Percentiles rank a stretch among this genome's conserved stretches.
phyloP scores from a whole-genome alignment of 2,113 vertebrate genomes.

The Dicerorhinus sumatrensis region DNA sequence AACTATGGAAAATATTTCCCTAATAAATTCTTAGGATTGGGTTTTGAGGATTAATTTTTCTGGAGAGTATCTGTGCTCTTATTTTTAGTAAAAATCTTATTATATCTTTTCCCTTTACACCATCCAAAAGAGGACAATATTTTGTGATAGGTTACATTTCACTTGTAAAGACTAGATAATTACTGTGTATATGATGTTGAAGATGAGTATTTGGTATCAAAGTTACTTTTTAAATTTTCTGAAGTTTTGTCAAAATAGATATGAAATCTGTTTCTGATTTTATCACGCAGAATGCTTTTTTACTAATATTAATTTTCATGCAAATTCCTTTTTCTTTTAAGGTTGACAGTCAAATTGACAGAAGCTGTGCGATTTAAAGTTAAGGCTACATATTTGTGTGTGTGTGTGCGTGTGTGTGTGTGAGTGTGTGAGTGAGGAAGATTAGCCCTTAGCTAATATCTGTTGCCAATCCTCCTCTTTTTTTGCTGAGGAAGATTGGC shows the following conservation, averaged over 20 bases:
- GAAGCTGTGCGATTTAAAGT: conserved; percentile 30
- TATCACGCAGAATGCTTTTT: conserved; percentile 27
- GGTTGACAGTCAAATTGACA: conserved; percentile 46
- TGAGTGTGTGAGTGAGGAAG: too few relatives aligned
- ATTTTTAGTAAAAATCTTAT: neutral
- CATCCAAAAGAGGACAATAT: neutral
- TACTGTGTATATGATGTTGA: neutral
- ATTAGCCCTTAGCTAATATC: too few relatives aligned
- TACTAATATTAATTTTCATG: conserved; percentile 40
- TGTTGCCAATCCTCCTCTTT: too few relatives aligned
- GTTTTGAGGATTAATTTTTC: conserved; percentile 1
- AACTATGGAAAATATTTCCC: neutral
- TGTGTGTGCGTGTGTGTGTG: too few relatives aligned
- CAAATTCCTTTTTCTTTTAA: conserved; percentile 21
- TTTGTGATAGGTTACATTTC: conserved; percentile 29
- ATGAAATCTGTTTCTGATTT: conserved; percentile 56
- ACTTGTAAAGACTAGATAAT: conserved; percentile 31
- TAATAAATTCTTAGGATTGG: neutral
- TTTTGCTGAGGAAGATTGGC: too few relatives aligned
- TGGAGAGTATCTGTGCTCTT: neutral
- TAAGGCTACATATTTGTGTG: neutral
- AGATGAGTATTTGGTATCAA: conserved; percentile 40
- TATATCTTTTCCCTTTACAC: neutral
- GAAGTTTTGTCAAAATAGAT: conserved; percentile 65
- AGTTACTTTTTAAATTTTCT: conserved; percentile 50